A percentile compares a stretch with the other conserved stretches of the same genome.
Conservation (phyloP, 2,113 vertebrate species). For the Natator depressus region DNA sequence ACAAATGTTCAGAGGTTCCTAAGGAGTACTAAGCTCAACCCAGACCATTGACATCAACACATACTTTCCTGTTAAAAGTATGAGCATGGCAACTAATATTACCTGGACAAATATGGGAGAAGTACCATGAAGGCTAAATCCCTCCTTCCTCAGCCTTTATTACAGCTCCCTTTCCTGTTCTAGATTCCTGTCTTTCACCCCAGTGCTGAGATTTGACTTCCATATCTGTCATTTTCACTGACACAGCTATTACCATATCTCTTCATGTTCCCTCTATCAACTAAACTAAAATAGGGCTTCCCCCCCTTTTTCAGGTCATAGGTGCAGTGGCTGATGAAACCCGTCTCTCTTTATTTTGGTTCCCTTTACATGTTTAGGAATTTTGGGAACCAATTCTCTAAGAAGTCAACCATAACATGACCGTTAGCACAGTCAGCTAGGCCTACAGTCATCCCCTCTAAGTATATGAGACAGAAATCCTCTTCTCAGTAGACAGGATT, state of each 20-base stretch:
- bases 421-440: neutral
- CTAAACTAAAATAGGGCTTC: neutral
- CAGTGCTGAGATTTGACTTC: neutral
- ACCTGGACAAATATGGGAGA: neutral
- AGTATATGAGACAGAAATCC: neutral
- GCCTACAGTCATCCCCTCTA: neutral
- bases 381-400: neutral
- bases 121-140: neutral
- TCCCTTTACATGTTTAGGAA: neutral
- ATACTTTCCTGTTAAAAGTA: neutral
- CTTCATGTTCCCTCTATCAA: fast-evolving
- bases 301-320: neutral
- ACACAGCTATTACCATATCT: neutral
- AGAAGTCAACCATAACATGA: neutral
- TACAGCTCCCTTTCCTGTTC: neutral
- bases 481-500: neutral
- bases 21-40: neutral
- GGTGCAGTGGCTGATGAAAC: neutral
- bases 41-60: fast-evolving
- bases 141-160: neutral
- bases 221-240: neutral
- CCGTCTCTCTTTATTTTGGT: neutral
- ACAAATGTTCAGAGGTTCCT: neutral
- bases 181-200: neutral
- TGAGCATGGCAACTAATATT: neutral